Base-by-base conservation (phyloP, 2,797 vertebrate species). In the Pangasius mekongensis region DNA sequence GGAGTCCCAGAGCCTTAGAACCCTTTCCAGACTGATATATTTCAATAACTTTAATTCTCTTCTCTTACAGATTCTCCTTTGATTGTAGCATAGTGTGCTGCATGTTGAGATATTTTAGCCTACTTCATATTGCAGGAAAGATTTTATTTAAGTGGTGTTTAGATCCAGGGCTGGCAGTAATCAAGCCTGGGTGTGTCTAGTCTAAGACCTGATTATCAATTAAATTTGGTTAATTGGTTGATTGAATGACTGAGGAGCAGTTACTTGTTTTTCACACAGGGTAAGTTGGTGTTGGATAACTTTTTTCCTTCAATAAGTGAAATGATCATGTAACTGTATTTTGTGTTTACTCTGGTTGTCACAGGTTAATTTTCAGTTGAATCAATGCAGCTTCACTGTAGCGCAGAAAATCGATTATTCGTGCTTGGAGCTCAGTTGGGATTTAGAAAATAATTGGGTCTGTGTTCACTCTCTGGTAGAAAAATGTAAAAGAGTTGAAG, bases 331-430 rank as follows among this genome's bases (percentile, higher is more conserved):
- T 24, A 11, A 24, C 52, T 58, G 30, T 58, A 11, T 80, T 58
- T 58, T 36, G 49, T 33, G n/a, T 78, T 56, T 78, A 56, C 49
- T 58, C 30, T 0, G 43, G 39, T 30, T 20, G 58, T 64, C 60
- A 14, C 39, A 64, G 39, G 58, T 43, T 11, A 66, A 3, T 20
- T 47, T 47, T 47, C 39, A 83, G 0, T 18, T n/a, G 24, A 47
- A 64, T 62, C 58, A 14, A 16, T 64, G 58, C 36, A 47, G 81
- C 36, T 83, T 5, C 24, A 47, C 33, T 58, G 78, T 60, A 52
- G 74, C 27, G 30, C n/a, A n/a, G 58, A 83, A 83, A 83, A 64
- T 30, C 8, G 6, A 83, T 64, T 83, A n/a, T 83, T 83, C 0
- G 36, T 27, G 56, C 56, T 60, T 60, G 33, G 22, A 47, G 22